Evolutionary conservation across 2,888 invertebrate species (phyloP).

Genomic region (Drosophila peninsularis): DNA sequence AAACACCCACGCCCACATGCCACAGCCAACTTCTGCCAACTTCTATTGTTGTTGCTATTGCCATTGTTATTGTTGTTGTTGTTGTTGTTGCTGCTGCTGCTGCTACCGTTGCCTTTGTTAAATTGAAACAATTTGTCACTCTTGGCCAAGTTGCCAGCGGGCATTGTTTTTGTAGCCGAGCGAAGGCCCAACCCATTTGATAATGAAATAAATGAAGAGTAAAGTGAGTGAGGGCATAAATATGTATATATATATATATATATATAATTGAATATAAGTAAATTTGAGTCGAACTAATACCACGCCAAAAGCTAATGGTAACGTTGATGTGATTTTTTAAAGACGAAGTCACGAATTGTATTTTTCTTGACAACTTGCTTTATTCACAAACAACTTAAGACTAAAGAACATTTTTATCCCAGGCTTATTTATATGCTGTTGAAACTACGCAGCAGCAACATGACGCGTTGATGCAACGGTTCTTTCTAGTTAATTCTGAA

Average conservation of each 20-base stretch:
- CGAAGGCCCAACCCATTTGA: constrained; percentile 44
- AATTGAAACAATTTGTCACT: constrained; percentile 79
- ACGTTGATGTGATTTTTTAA: no score
- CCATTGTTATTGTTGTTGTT: constrained; percentile 25
- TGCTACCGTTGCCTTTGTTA: constrained; percentile 70
- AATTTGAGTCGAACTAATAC: no score
- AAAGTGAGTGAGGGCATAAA: constrained; percentile 48
- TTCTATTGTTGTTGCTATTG: constrained; percentile 25
- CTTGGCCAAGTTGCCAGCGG: constrained; percentile 68
- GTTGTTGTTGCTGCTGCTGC: constrained; percentile 27
- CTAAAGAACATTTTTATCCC: no score
- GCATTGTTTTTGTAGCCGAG: constrained; percentile 39
- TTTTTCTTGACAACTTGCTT: no score
- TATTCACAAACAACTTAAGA: no score
- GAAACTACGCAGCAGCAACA: no score
- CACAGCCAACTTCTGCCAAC: constrained; percentile 32
- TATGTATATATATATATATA: constrained; percentile 34
- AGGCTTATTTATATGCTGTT: no score
- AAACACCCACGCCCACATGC: constrained; percentile 4
- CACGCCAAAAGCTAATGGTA: no score
- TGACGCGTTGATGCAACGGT: no score
- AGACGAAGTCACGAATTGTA: no score
- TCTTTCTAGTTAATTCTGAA: no score
- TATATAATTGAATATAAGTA: no score
- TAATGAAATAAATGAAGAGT: constrained; percentile 77